Evolutionary conservation across 2,797 vertebrate species (phyloP).

Genomic region (Sorex maritimensis): DNA sequence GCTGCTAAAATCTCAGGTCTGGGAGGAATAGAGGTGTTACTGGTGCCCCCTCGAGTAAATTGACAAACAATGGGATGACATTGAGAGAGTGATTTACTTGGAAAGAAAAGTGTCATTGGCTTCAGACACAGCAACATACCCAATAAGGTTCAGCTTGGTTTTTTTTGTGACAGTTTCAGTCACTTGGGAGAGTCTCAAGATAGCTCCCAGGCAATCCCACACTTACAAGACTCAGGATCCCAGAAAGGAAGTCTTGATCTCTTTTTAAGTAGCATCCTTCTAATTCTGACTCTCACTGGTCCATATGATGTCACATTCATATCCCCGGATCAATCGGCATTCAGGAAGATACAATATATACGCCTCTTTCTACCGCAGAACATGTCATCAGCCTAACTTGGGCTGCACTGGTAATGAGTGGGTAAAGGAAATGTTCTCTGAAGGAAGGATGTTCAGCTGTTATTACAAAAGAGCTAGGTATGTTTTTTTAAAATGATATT

Average conservation of each 20-base stretch:
- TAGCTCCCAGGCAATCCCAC: background rate
- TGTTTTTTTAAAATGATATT: background rate
- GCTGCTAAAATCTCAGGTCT: no score
- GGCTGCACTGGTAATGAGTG: background rate
- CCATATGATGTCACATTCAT: background rate
- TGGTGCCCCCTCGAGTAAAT: no score
- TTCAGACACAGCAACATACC: background rate
- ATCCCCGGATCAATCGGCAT: background rate
- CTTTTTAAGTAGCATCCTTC: background rate
- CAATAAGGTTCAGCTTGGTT: background rate
- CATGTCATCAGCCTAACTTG: background rate
- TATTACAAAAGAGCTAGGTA: background rate
- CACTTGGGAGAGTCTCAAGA: background rate
- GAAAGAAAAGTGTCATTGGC: background rate
- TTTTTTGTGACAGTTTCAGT: conserved; percentile 13
- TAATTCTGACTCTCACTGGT: background rate
- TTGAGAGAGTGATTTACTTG: background rate
- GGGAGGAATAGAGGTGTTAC: no score
- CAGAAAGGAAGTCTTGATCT: background rate
- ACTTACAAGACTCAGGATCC: background rate
- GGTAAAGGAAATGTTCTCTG: background rate
- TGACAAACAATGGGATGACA: no score
- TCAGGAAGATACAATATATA: background rate
- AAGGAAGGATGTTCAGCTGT: background rate
- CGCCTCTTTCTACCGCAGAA: background rate